A percentile compares a stretch with the other conserved stretches of the same genome.
Conservation (phyloP, 2,113 vertebrate genomes). For the Hippocampus comes region DNA sequence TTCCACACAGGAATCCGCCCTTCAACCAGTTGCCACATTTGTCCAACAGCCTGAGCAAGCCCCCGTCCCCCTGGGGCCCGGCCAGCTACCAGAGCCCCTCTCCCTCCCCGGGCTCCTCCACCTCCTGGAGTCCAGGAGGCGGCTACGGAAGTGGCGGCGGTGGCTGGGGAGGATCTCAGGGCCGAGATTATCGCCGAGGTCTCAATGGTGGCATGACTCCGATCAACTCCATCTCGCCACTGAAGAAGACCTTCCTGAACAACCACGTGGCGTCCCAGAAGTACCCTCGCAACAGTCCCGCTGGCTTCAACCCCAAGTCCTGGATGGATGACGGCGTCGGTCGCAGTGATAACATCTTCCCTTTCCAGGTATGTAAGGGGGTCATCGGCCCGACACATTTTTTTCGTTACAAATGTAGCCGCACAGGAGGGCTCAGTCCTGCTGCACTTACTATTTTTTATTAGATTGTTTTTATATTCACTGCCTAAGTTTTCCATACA, state of each 20-base stretch:
- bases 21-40: constrained; percentile 97
- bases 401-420: too few relatives aligned
- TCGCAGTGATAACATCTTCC: constrained; percentile 95
- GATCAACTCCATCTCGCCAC: constrained; percentile 95
- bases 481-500: background rate
- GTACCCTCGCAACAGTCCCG: constrained; percentile 88
- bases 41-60: constrained; percentile 97
- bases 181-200: constrained; percentile 92
- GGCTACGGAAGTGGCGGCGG: constrained; percentile 85
- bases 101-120: constrained; percentile 87
- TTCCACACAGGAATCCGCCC: constrained; percentile 92
- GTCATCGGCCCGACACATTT: too few relatives aligned
- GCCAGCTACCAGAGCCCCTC: constrained; percentile 95
- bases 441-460: background rate
- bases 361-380: constrained; percentile 87
- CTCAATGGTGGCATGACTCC: constrained; percentile 94
- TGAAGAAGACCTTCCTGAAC: constrained; percentile 99
- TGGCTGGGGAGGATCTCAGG: constrained; percentile 95
- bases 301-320: constrained; percentile 92
- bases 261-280: constrained; percentile 97
- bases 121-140: constrained; percentile 94
- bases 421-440: too few relatives aligned
- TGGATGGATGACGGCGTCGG: constrained; percentile 97
- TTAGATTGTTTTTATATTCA: background rate
- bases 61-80: constrained; percentile 93